These are phyloP conservation scores for Darevskia mixta DNA, from an alignment of 2,797 vertebrate genomes.

Conservation along the genomic window DNA sequence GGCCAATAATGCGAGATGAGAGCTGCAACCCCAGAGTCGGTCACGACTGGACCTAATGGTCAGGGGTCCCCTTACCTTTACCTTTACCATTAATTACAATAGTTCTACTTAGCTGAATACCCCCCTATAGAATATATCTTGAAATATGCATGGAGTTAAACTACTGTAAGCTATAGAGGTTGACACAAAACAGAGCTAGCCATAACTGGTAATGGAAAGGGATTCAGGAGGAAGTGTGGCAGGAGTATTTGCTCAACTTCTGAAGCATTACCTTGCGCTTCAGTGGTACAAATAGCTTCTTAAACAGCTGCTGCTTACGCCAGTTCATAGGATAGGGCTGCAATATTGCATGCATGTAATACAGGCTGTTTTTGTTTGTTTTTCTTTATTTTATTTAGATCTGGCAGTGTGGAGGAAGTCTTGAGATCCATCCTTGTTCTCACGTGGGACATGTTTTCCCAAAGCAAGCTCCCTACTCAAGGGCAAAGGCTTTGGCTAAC, in stretches of 20 bases:
- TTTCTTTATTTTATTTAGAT: conserved; percentile 80
- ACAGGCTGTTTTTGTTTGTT: background rate
- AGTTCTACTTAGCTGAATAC: too few species aligned
- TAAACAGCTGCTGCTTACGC: background rate
- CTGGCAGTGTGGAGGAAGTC: conserved; percentile 95
- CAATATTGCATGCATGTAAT: background rate
- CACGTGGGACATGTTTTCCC: conserved; percentile 90
- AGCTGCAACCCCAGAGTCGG: too few species aligned
- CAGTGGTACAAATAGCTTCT: background rate
- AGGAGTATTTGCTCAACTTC: background rate
- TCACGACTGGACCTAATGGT: too few species aligned
- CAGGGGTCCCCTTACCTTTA: too few species aligned
- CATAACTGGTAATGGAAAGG: background rate
- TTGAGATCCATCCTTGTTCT: conserved; percentile 95
- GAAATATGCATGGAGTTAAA: background rate
- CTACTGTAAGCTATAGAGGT: background rate
- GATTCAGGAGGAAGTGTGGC: background rate
- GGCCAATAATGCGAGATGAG: too few species aligned
- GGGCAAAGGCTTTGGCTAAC: conserved; percentile 88
- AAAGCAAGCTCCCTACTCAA: conserved; percentile 89
- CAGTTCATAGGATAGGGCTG: background rate
- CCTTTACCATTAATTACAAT: too few species aligned
- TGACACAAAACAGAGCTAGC: background rate
- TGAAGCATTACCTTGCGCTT: background rate
- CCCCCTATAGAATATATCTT: background rate